Percentiles rank a stretch among this genome's conserved stretches.
phyloP scores from a whole-genome alignment of 2,113 vertebrate genomes.

The Dasyornis broadbenti region DNA sequence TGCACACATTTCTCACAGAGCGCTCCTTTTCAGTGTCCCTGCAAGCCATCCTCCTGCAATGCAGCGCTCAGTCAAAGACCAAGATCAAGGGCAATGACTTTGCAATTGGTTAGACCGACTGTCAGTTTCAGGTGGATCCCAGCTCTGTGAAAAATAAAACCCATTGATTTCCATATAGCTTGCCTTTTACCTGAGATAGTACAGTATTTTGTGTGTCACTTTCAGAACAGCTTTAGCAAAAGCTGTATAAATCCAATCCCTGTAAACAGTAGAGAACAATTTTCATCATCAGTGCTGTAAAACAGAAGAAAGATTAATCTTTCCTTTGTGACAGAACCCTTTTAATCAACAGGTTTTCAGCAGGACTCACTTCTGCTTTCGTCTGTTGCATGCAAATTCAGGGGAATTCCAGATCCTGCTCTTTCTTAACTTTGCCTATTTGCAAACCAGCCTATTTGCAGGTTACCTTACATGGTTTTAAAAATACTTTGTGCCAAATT shows the following conservation, averaged over 20 bases:
- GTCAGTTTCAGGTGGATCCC: neutral
- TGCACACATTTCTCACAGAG: neutral
- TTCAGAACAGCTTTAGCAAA: neutral
- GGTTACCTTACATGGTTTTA: neutral
- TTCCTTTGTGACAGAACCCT: neutral
- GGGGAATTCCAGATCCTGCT: neutral
- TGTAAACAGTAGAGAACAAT: neutral
- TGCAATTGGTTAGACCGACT: neutral
- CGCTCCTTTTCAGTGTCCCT: neutral
- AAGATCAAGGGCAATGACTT: neutral
- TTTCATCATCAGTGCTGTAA: neutral
- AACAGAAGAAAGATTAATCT: neutral
- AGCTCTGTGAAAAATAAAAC: neutral
- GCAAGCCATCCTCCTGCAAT: rapidly evolving
- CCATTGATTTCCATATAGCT: neutral
- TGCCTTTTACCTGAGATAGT: neutral
- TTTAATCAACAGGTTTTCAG: neutral
- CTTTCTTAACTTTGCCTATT: neutral
- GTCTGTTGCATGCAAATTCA: neutral
- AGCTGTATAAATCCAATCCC: neutral
- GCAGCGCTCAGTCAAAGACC: rapidly evolving
- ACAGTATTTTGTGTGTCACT: neutral
- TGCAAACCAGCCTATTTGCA: no score
- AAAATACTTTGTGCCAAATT: neutral
- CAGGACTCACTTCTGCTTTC: neutral